phyloP scores from a whole-genome alignment of 1,140 invertebrate genomes.

The Arion vulgaris region DNA sequence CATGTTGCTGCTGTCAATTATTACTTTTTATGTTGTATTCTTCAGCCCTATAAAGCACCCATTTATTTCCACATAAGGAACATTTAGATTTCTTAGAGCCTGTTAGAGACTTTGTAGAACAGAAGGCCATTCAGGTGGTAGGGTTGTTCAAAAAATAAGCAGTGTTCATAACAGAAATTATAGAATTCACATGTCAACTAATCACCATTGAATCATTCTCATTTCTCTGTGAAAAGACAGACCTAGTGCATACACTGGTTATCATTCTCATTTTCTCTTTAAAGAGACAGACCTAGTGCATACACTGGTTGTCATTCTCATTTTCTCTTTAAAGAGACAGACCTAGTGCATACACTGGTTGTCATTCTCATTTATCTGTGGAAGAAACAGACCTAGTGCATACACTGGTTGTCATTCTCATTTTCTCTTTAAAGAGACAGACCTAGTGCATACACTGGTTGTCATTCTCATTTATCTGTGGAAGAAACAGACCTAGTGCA shows the following conservation, averaged over 20 bases:
- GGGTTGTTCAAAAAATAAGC: slow-evolving; percentile 38
- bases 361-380: slow-evolving; percentile 5
- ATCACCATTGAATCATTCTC: background rate
- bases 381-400: background rate
- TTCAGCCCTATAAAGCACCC: slow-evolving; percentile 61
- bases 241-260: slow-evolving; percentile 4
- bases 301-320: too few relatives aligned
- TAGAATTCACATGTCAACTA: background rate
- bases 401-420: too few relatives aligned
- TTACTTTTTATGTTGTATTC: slow-evolving; percentile 56
- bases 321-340: background rate
- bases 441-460: background rate
- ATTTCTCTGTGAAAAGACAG: background rate
- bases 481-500: background rate
- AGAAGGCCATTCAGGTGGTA: slow-evolving; percentile 43
- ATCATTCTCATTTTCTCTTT: slow-evolving; percentile 2
- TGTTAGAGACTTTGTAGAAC: slow-evolving; percentile 54
- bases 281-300: background rate
- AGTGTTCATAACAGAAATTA: background rate
- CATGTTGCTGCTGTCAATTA: slow-evolving; percentile 53
- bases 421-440: background rate
- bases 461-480: slow-evolving; percentile 5
- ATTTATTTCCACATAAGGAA: slow-evolving; percentile 47
- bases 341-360: background rate
- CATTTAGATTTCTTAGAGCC: slow-evolving; percentile 61